These are phyloP conservation scores for Epinotia ramella DNA, from an alignment of 2,888 invertebrate genomes.

Conservation along the genomic window DNA sequence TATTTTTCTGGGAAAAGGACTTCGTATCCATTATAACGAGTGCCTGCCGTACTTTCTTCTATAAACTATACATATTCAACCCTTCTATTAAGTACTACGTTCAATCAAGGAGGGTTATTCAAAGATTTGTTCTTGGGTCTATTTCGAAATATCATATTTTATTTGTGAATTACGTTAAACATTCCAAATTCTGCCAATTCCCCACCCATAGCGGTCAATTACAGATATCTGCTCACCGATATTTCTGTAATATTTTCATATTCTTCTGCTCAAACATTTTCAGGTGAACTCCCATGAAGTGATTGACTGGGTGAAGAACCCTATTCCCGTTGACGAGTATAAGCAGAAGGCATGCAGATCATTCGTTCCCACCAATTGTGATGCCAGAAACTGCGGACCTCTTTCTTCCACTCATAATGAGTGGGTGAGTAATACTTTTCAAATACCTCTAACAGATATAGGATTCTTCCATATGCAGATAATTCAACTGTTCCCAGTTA, in stretches of 20 bases:
- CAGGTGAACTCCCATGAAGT: conserved; percentile 79
- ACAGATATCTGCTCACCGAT: no score
- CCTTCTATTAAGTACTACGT: background rate
- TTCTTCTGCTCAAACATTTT: background rate
- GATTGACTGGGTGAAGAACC: conserved; percentile 85
- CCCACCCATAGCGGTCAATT: no score
- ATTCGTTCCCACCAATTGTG: conserved; percentile 53
- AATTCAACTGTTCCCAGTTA: background rate
- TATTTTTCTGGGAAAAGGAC: background rate
- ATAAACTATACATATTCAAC: background rate
- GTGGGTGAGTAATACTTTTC: conserved; percentile 18
- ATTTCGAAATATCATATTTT: no score
- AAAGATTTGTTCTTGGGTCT: no score
- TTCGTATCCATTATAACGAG: background rate
- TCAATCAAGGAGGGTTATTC: no score
- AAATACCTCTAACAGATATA: background rate
- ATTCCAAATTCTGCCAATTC: no score
- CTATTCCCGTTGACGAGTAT: conserved; percentile 74
- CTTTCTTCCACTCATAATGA: conserved; percentile 54
- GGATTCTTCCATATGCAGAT: background rate
- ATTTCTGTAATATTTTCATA: background rate
- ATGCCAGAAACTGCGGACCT: conserved; percentile 55
- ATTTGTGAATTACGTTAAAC: no score
- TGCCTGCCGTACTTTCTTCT: background rate
- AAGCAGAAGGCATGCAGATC: conserved; percentile 55